These are phyloP conservation scores for Drosophila koepferae DNA, from an alignment of 2,888 invertebrate genomes.

Conservation along the genomic window DNA sequence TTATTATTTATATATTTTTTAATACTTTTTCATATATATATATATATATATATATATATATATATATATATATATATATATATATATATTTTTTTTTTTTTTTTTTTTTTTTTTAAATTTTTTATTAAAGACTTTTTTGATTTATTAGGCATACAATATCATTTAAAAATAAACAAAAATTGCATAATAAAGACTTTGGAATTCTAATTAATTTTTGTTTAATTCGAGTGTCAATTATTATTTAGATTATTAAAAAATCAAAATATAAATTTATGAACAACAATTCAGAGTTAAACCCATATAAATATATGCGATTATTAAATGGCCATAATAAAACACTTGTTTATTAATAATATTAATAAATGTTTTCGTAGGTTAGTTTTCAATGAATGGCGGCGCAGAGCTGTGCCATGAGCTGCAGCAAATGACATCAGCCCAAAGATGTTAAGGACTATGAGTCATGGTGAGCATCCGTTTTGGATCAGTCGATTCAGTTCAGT, in stretches of 20 bases:
- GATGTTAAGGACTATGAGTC: conserved; percentile 9
- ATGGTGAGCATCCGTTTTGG: background rate
- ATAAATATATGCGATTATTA: conserved; percentile 24
- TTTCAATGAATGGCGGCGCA: background rate
- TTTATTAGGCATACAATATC: background rate
- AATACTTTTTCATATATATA: no score
- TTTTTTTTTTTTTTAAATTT: no score
- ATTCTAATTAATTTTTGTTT: background rate
- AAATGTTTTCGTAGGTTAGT: conserved; percentile 22
- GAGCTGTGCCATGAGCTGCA: background rate
- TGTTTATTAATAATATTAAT: conserved; percentile 7
- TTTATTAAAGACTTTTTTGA: no score
- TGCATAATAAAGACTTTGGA: background rate
- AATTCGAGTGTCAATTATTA: conserved; percentile 5
- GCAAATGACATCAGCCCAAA: background rate
- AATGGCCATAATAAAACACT: conserved; percentile 13
- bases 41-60: no score
- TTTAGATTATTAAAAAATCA: conserved; percentile 20
- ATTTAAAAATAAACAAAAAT: background rate
- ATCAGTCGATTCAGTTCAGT: background rate
- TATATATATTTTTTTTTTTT: background rate
- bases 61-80: no score
- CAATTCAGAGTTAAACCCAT: conserved; percentile 6
- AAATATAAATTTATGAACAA: conserved; percentile 26
- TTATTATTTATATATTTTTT: no score